phyloP scores from a whole-genome alignment of 2,888 invertebrate genomes.

The Altica lythri region DNA sequence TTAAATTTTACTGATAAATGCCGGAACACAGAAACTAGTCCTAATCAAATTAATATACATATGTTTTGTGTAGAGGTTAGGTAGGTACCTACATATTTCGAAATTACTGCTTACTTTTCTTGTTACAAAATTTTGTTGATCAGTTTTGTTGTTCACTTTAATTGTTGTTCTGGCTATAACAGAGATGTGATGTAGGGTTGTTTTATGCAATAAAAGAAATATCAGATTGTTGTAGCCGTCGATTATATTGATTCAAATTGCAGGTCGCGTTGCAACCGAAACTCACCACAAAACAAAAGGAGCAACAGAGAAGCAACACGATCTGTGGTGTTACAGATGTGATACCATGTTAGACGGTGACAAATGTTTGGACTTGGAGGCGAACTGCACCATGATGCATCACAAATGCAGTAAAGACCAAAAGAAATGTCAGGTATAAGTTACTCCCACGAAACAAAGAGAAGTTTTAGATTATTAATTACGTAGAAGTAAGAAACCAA shows the following conservation, averaged over 20 bases:
- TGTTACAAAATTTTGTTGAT: no score
- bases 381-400: constrained; percentile 64
- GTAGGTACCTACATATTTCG: no score
- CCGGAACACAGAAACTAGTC: no score
- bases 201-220: not conserved
- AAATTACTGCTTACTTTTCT: no score
- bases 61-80: no score
- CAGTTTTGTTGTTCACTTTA: no score
- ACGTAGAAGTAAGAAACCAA: no score
- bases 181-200: not conserved
- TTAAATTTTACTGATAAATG: no score
- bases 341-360: constrained; percentile 77
- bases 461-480: not conserved
- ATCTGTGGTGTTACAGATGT: constrained; percentile 82
- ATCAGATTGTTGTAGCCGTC: constrained; percentile 6
- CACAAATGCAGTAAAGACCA: constrained; percentile 78
- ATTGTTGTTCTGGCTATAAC: no score
- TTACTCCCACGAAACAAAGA: not conserved
- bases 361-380: constrained; percentile 69
- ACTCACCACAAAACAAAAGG: constrained; percentile 73
- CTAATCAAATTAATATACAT: no score
- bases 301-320: constrained; percentile 76
- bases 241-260: constrained; percentile 26
- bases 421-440: constrained; percentile 76
- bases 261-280: constrained; percentile 38